These are phyloP conservation scores for Caenorhabditis angaria DNA, from an alignment of 2,888 invertebrate species.

Conservation along the genomic window DNA sequence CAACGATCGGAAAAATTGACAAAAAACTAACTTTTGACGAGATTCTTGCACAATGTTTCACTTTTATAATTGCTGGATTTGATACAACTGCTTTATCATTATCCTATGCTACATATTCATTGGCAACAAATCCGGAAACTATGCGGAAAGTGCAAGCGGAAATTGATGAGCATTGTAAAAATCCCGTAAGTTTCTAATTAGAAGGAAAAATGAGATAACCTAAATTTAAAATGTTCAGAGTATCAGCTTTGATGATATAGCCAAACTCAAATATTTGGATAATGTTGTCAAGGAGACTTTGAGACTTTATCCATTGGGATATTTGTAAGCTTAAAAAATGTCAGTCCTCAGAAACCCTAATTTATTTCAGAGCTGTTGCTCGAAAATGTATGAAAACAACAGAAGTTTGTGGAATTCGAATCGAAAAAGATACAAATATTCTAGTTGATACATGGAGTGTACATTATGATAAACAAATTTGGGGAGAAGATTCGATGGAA, in stretches of 20 bases:
- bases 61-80: slow-evolving; percentile 76
- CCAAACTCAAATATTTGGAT: slow-evolving; percentile 49
- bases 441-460: slow-evolving; percentile 41
- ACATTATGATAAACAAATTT: slow-evolving; percentile 20
- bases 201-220: background rate
- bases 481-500: slow-evolving; percentile 50
- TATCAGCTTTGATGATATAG: slow-evolving; percentile 36
- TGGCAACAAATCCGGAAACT: slow-evolving; percentile 73
- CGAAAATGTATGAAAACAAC: slow-evolving; percentile 45
- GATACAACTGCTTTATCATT: slow-evolving; percentile 76
- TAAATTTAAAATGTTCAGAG: slow-evolving; percentile 12
- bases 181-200: slow-evolving; percentile 9
- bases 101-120: slow-evolving; percentile 74
- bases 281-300: slow-evolving; percentile 51
- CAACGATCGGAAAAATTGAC: slow-evolving; percentile 13
- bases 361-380: slow-evolving; percentile 33
- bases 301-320: slow-evolving; percentile 45
- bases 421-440: slow-evolving; percentile 40
- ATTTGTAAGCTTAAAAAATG: slow-evolving; percentile 46
- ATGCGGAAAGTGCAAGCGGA: slow-evolving; percentile 43
- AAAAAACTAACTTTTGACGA: slow-evolving; percentile 54
- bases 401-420: slow-evolving; percentile 56
- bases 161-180: slow-evolving; percentile 27
- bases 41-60: slow-evolving; percentile 72
- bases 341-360: too few species aligned